A percentile compares a stretch with the other conserved stretches of the same genome.
phyloP scores from a whole-genome alignment of 1,140 invertebrate genomes.

The Centruroides vittatus region DNA sequence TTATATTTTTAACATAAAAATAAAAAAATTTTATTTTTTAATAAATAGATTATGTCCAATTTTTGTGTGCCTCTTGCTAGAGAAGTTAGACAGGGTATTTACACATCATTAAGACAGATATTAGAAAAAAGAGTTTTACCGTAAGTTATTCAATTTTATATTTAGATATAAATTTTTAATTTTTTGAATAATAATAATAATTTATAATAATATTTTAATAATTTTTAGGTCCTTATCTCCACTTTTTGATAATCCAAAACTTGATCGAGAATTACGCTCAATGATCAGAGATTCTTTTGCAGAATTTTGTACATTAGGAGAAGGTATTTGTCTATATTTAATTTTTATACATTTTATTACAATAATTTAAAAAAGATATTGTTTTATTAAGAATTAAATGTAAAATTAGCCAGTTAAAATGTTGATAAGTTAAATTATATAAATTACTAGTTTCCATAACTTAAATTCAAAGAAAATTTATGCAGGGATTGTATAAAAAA shows the following conservation, averaged over 20 bases:
- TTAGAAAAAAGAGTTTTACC: constrained; percentile 85
- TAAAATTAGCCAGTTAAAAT: too few species aligned
- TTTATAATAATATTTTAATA: not conserved
- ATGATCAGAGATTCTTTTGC: constrained; percentile 79
- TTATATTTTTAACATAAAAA: too few species aligned
- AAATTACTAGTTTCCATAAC: too few species aligned
- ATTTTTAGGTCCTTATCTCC: constrained; percentile 53
- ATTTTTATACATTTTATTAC: too few species aligned
- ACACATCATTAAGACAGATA: constrained; percentile 80
- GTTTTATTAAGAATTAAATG: too few species aligned
- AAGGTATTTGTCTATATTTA: not conserved
- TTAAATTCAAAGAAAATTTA: too few species aligned
- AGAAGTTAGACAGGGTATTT: constrained; percentile 77
- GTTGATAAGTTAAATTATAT: too few species aligned
- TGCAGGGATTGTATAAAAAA: too few species aligned
- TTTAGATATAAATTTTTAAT: not conserved
- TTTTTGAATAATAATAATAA: not conserved
- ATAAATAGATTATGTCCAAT: constrained; percentile 72
- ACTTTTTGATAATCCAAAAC: constrained; percentile 81
- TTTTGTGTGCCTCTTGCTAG: constrained; percentile 72
- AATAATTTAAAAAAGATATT: too few species aligned
- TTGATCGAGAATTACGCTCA: constrained; percentile 71
- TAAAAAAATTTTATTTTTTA: constrained; percentile 10
- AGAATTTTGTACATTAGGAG: constrained; percentile 50
- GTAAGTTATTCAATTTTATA: constrained; percentile 18